phyloP scores from a whole-genome alignment of 1,140 invertebrate species.

The Brachionus calyciflorus region DNA sequence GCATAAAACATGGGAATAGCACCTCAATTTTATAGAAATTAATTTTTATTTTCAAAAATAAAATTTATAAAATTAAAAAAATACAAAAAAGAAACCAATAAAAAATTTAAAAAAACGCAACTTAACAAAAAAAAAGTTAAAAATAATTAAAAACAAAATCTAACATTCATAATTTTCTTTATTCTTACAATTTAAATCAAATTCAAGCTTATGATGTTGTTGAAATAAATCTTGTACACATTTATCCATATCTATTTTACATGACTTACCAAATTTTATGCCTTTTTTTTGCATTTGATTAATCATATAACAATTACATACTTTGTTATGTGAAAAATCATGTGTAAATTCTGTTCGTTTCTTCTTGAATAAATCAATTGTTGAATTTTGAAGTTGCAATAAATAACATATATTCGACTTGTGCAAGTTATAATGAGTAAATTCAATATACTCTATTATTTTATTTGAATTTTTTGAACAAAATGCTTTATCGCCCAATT shows the following conservation, averaged over 20 bases:
- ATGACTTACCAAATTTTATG: neutral
- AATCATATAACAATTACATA: constrained; percentile 18
- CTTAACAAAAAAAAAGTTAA: neutral
- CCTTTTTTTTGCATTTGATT: neutral
- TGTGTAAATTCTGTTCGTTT: neutral
- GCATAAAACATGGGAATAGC: too few species aligned
- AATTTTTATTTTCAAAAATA: too few species aligned
- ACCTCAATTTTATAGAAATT: too few species aligned
- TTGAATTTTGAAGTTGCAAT: neutral
- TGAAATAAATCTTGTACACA: neutral
- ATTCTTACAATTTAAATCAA: neutral
- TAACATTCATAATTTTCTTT: neutral
- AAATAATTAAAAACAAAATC: neutral
- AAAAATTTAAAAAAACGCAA: too few species aligned
- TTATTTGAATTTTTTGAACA: neutral
- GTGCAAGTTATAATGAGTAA: neutral
- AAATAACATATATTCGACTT: constrained; percentile 11
- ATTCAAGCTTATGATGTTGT: neutral
- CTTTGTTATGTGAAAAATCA: constrained; percentile 9
- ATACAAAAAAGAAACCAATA: too few species aligned
- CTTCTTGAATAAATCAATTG: neutral
- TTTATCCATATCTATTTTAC: constrained; percentile 5
- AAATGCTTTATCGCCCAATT: neutral
- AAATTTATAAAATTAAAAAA: too few species aligned
- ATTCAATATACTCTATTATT: neutral